A percentile compares a stretch with the other conserved stretches of the same genome.
Conservation (phyloP, 2,113 vertebrate genomes). For the Larimichthys polyactis region DNA sequence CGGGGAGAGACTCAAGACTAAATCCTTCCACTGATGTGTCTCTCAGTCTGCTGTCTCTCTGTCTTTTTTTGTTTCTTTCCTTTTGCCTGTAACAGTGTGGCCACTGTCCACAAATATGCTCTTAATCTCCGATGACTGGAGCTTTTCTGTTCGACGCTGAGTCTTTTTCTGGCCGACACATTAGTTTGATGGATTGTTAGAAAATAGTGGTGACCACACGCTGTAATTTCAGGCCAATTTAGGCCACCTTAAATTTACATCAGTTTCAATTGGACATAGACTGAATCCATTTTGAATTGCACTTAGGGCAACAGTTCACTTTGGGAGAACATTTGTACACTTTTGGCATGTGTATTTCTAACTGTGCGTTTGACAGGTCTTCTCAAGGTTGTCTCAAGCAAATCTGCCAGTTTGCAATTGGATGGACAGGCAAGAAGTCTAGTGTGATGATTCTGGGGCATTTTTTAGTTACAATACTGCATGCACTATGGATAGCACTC, state of each 20-base stretch:
- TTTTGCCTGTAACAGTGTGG: conserved; percentile 54
- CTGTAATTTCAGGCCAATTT: conserved; percentile 71
- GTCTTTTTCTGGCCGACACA: conserved; percentile 50
- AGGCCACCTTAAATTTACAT: conserved; percentile 72
- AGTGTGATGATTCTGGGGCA: no score
- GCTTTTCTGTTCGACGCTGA: conserved; percentile 42
- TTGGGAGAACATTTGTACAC: conserved; percentile 20
- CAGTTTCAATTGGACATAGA: conserved; percentile 42
- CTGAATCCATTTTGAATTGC: conserved; percentile 36
- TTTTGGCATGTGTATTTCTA: conserved; percentile 1
- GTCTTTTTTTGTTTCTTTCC: conserved; percentile 39
- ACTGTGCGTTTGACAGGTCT: conserved; percentile 4
- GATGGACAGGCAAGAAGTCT: background rate
- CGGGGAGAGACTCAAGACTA: conserved; percentile 64
- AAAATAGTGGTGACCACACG: conserved; percentile 68
- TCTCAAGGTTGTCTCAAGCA: conserved; percentile 4
- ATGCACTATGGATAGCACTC: background rate
- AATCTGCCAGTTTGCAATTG: background rate
- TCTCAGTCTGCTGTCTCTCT: conserved; percentile 38
- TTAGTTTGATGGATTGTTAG: conserved; percentile 76
- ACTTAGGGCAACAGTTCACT: conserved; percentile 22
- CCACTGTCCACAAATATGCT: conserved; percentile 58
- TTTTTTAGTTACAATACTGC: no score
- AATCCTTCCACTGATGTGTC: conserved; percentile 69
- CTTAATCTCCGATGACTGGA: conserved; percentile 56